Evolutionary conservation across 2,888 invertebrate genomes (phyloP).

Genomic region (Lasioglossum leucozonium): DNA sequence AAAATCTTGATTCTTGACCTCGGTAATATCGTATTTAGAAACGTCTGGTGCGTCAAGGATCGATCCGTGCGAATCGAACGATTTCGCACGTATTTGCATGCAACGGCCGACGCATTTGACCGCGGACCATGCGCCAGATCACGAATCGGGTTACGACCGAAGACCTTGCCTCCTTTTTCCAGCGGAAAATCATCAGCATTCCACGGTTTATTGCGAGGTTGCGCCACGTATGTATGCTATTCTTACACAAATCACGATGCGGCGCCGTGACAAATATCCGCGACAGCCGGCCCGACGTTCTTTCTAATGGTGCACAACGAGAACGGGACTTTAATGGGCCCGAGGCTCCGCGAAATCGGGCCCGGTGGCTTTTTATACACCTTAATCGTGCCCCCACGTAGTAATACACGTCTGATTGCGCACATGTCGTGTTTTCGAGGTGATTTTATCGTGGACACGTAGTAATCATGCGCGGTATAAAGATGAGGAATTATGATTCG

Average conservation of each 20-base stretch:
- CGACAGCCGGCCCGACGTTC: not conserved
- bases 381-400: slow-evolving; percentile 14
- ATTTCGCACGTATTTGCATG: not conserved
- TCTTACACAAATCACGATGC: slow-evolving; percentile 66
- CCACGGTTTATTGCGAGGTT: slow-evolving; percentile 60
- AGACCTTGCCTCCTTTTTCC: slow-evolving; percentile 53
- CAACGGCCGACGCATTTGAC: not conserved
- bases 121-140: slow-evolving; percentile 21
- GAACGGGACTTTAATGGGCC: slow-evolving; percentile 19
- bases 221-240: slow-evolving; percentile 40
- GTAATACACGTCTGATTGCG: slow-evolving; percentile 18
- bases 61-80: not conserved
- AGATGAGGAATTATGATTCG: slow-evolving; percentile 1
- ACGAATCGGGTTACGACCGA: slow-evolving; percentile 26
- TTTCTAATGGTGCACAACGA: slow-evolving; percentile 20
- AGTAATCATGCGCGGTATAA: not conserved
- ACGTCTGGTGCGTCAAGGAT: not conserved
- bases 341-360: slow-evolving; percentile 1
- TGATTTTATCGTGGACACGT: not conserved
- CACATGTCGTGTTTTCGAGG: not conserved
- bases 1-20: too few relatives aligned
- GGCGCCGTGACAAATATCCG: slow-evolving; percentile 55
- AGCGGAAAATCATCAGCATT: slow-evolving; percentile 60
- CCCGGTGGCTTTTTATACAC: not conserved
- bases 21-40: not conserved